Percentiles rank a stretch among this genome's conserved stretches.
These are phyloP conservation scores for Rynchops niger DNA, from an alignment of 2,113 vertebrate genomes.

Conservation along the genomic window DNA sequence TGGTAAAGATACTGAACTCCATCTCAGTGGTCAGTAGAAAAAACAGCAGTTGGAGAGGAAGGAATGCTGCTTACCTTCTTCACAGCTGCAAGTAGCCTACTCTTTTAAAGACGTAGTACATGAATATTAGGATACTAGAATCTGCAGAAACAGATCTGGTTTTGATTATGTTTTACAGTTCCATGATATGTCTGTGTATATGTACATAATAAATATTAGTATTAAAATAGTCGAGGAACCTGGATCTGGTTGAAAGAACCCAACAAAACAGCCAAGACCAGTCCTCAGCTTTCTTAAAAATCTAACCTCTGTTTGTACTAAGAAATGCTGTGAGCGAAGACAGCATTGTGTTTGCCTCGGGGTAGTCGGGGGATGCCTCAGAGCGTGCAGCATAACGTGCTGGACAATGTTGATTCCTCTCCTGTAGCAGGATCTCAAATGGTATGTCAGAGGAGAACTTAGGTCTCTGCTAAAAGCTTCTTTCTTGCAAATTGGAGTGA, in stretches of 20 bases:
- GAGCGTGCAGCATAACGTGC: not conserved
- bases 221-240: not conserved
- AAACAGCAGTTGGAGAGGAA: not conserved
- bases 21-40: not conserved
- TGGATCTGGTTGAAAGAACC: not conserved
- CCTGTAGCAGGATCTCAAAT: not conserved
- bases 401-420: not conserved
- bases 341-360: not conserved
- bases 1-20: not conserved
- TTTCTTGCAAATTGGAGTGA: not conserved
- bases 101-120: fast-evolving
- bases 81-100: not conserved
- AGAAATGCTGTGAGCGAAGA: not conserved
- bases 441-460: not conserved
- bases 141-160: not conserved
- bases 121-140: not conserved
- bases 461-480: not conserved
- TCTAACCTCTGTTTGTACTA: not conserved
- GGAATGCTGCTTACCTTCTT: not conserved
- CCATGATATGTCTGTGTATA: not conserved
- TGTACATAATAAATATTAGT: not conserved
- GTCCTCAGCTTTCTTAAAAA: not conserved
- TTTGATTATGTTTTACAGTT: not conserved
- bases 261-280: not conserved
- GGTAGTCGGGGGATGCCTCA: not conserved